phyloP scores from a whole-genome alignment of 2,113 vertebrate genomes.

The Nothobranchius furzeri region DNA sequence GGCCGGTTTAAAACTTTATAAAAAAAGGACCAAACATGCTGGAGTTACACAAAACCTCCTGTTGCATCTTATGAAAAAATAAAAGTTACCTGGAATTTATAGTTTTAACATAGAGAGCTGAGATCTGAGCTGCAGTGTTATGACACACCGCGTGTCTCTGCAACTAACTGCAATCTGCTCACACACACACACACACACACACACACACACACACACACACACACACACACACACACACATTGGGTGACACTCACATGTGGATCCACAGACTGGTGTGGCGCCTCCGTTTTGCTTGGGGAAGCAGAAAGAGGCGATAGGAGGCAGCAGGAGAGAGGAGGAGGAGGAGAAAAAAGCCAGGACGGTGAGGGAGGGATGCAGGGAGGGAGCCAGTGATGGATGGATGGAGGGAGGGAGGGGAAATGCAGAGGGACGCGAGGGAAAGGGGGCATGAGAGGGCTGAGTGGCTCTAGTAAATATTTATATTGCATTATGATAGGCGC shows the following conservation, averaged over 20 bases:
- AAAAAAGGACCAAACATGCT: neutral
- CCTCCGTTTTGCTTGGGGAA: conserved; percentile 79
- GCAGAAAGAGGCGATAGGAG: conserved; percentile 76
- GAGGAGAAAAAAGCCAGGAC: conserved; percentile 45
- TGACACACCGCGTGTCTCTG: conserved; percentile 16
- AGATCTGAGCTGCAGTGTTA: conserved; percentile 16
- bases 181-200: conserved; percentile 23
- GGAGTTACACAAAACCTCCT: neutral
- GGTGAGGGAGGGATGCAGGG: conserved; percentile 51
- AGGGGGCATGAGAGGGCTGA: conserved; percentile 70
- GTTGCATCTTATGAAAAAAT: neutral
- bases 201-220: neutral
- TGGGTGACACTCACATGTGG: conserved; percentile 74
- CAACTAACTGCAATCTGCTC: conserved; percentile 36
- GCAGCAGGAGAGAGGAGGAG: conserved; percentile 16
- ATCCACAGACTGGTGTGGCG: conserved; percentile 64
- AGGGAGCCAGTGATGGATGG: conserved; percentile 3
- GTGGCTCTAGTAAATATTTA: conserved; percentile 85
- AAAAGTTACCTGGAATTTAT: too few species aligned
- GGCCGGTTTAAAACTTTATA: neutral
- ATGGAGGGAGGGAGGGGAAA: conserved; percentile 36
- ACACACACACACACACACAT: neutral
- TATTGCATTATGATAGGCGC: conserved; percentile 81
- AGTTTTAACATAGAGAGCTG: too few species aligned
- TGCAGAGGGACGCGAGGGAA: conserved; percentile 44